Evolutionary conservation across 2,888 invertebrate genomes (phyloP), one percentile per base, ranked within the genome.

Genomic region (Chirona hameri): DNA sequence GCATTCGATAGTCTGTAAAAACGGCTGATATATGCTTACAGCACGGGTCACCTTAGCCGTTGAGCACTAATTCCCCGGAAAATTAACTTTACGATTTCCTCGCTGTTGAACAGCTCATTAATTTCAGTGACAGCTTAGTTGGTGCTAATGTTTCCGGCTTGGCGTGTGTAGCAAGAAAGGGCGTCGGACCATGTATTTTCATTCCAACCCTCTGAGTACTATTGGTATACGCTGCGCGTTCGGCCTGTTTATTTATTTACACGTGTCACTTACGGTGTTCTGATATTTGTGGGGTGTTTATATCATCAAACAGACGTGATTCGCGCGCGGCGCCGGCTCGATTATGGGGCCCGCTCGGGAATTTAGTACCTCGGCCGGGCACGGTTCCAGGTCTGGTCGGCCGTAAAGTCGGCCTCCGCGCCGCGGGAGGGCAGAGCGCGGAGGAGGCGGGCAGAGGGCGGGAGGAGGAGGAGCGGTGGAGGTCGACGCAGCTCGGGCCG

Each of bases 261-360:
- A 18, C 72, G 72, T 15, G 27, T 27, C 72, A 27, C 15, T 27
- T 72, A 27, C 7, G 12, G 18, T 15, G 24, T 7, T 1, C 31
- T n/a, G 72, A 31, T 72, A 72, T 72, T 31, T 72, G 72, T 31
- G 72, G 72, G 18, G 46, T 76, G 76, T 76, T 76, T 76, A 76
- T 39, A 76, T 76, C 76, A 76, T 76, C 39, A 76, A 76, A 46
- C 76, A 46, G 21, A 39, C 39, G 76, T 46, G 76, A 24, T 76
- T 24, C 14, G 24, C 31, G 72, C 65, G 29, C 72, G 72, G 14
- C 31, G 10, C 65, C 27, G 72, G 31, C 31, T 14, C 72, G 31
- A 10, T 65, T 65, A 65, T 65, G 65, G 60, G 5, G n/a, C 65
- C n/a, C 65, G 10, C 10, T 65, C 27, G n/a, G 65, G 27, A 65